phyloP scores from a whole-genome alignment of 1,140 invertebrate genomes.

The Drosophila repletoides region DNA sequence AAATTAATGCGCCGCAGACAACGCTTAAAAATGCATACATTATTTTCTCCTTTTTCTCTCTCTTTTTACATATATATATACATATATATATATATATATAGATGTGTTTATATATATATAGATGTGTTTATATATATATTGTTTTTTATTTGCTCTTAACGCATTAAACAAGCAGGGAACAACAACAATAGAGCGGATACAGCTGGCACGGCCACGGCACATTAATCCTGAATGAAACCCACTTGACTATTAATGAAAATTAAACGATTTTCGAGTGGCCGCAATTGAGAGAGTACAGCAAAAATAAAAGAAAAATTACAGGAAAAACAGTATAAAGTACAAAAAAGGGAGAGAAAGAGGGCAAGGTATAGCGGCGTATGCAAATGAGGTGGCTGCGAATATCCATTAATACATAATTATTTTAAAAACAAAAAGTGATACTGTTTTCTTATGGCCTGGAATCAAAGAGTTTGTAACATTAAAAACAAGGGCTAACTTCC shows the following conservation, averaged over 20 bases:
- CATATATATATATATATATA: too few species aligned
- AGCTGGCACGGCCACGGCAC: constrained; percentile 44
- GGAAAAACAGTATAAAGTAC: too few species aligned
- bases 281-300: constrained; percentile 31
- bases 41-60: constrained; percentile 50
- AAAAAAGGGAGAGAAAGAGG: too few species aligned
- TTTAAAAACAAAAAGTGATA: background rate
- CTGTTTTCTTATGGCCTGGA: background rate
- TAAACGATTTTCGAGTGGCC: constrained; percentile 70
- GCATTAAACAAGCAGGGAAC: constrained; percentile 28
- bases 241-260: constrained; percentile 72
- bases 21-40: constrained; percentile 71
- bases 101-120: too few species aligned
- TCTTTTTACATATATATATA: too few species aligned
- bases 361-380: background rate
- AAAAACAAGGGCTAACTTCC: too few species aligned
- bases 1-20: constrained; percentile 63
- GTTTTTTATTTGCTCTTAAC: constrained; percentile 30
- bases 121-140: background rate
- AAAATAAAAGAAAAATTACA: constrained; percentile 1
- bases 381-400: constrained; percentile 7
- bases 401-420: constrained; percentile 22
- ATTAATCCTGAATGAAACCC: constrained; percentile 69
- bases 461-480: too few species aligned
- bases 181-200: constrained; percentile 54